These are phyloP conservation scores for Pogona vitticeps DNA, from an alignment of 2,113 vertebrate species.

Conservation along the genomic window DNA sequence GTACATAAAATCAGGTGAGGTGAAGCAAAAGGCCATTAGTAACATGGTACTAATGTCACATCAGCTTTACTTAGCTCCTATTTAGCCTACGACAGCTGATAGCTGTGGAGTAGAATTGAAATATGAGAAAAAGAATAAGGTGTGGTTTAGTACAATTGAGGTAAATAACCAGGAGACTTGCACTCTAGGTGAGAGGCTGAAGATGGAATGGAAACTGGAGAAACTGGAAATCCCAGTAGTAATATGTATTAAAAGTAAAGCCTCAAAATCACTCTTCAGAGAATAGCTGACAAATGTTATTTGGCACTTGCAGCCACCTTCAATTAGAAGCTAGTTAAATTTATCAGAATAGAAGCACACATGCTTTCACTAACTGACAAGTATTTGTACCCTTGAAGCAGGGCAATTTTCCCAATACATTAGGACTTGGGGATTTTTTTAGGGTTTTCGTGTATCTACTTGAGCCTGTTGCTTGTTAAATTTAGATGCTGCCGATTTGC, in stretches of 20 bases:
- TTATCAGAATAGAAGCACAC: not conserved
- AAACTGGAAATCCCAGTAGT: not conserved
- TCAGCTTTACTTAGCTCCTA: not conserved
- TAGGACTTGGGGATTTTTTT: too few relatives aligned
- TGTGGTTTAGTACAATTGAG: not conserved
- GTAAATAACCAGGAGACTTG: not conserved
- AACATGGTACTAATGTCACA: not conserved
- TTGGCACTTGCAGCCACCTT: not conserved
- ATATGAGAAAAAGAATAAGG: not conserved
- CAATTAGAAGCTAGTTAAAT: not conserved
- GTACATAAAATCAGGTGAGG: slow-evolving; percentile 62
- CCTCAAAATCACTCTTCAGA: not conserved
- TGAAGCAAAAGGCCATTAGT: slow-evolving; percentile 52
- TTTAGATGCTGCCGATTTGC: not conserved
- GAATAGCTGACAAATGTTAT: not conserved
- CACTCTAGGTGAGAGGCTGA: not conserved
- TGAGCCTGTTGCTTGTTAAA: not conserved
- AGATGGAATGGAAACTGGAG: not conserved
- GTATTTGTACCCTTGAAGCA: too few relatives aligned
- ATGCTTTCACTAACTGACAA: too few relatives aligned
- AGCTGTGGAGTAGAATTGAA: not conserved
- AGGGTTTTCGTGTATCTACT: not conserved
- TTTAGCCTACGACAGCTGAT: not conserved
- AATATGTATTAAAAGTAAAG: not conserved
- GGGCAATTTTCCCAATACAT: too few relatives aligned